A percentile compares a stretch with the other conserved stretches of the same genome.
phyloP scores from a whole-genome alignment of 1,140 invertebrate species.

The Solenopsis invicta region DNA sequence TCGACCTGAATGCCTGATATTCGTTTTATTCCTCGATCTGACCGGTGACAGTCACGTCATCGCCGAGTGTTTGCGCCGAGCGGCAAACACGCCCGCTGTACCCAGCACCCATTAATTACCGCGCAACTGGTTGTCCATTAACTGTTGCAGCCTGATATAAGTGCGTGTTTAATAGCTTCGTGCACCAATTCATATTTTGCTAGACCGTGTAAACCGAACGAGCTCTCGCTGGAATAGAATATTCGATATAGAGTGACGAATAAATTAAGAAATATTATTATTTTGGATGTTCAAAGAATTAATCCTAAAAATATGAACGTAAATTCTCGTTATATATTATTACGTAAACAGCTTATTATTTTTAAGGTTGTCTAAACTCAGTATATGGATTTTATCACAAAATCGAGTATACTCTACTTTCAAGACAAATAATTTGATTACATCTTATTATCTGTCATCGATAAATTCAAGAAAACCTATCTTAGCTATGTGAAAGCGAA shows the following conservation, averaged over 20 bases:
- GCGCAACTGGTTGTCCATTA: constrained; percentile 71
- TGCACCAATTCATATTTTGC: constrained; percentile 57
- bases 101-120: constrained; percentile 76
- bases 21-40: constrained; percentile 54
- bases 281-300: not conserved
- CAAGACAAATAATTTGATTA: not conserved
- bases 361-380: not conserved
- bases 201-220: not conserved
- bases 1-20: constrained; percentile 74
- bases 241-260: not conserved
- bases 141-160: constrained; percentile 62
- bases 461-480: not conserved
- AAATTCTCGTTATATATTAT: not conserved
- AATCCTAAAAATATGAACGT: not conserved
- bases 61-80: constrained; percentile 25
- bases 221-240: not conserved
- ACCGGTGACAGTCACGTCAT: constrained; percentile 55
- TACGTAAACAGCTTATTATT: not conserved
- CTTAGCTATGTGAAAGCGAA: not conserved
- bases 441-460: not conserved
- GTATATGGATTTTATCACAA: not conserved
- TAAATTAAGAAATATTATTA: not conserved
- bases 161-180: constrained; percentile 67
- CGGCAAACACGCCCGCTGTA: not conserved
- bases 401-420: not conserved